Evolutionary conservation across 1,140 invertebrate genomes (phyloP).

Genomic region (Cecropterus lyciades): DNA sequence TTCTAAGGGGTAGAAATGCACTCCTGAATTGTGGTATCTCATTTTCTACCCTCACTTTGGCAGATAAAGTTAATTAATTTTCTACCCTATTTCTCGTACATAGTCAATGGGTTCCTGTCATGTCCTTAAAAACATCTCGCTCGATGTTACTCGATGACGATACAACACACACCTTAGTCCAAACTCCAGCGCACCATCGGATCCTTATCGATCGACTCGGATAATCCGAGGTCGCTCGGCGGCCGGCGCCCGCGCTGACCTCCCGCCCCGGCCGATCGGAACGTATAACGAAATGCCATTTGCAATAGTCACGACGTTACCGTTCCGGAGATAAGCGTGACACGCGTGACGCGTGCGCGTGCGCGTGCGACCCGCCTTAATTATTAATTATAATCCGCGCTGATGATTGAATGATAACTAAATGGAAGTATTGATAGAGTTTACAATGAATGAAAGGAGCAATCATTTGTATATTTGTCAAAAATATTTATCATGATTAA

Average conservation of each 20-base stretch:
- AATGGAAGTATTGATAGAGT: too few relatives aligned
- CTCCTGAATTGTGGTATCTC: too few relatives aligned
- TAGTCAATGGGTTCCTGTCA: too few relatives aligned
- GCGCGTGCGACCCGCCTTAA: neutral
- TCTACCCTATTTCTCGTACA: too few relatives aligned
- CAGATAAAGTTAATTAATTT: too few relatives aligned
- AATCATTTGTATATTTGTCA: neutral
- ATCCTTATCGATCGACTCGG: constrained; percentile 67
- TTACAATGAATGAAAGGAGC: too few relatives aligned
- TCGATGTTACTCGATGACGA: neutral
- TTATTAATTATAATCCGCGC: constrained; percentile 4
- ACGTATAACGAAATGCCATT: constrained; percentile 55
- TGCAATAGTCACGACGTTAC: constrained; percentile 61
- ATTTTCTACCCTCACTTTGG: too few relatives aligned
- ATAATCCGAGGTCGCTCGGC: constrained; percentile 69
- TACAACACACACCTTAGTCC: neutral
- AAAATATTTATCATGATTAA: neutral
- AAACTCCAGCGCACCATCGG: constrained; percentile 11
- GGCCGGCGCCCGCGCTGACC: constrained; percentile 56
- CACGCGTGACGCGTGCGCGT: constrained; percentile 23
- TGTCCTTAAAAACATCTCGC: neutral
- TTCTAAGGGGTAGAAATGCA: too few relatives aligned
- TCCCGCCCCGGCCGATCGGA: constrained; percentile 44
- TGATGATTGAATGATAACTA: constrained; percentile 1
- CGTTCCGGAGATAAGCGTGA: constrained; percentile 41